phyloP scores from a whole-genome alignment of 2,797 vertebrate genomes.

The Choloepus didactylus region DNA sequence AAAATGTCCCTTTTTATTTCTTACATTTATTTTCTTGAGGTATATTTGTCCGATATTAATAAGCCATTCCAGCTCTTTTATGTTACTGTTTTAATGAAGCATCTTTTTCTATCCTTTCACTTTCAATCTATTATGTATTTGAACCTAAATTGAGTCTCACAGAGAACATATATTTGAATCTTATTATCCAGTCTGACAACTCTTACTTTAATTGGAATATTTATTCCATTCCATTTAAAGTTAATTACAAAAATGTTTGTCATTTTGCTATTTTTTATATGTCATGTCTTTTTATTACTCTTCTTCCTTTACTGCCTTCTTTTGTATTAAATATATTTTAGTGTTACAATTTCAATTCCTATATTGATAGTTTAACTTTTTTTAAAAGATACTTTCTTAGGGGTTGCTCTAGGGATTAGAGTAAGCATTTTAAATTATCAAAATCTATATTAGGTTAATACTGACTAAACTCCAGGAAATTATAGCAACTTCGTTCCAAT shows the following conservation, averaged over 20 bases:
- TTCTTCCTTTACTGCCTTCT: background rate
- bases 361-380: constrained; percentile 9
- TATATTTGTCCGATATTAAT: background rate
- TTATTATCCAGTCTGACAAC: background rate
- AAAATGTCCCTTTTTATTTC: background rate
- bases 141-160: background rate
- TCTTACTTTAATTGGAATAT: background rate
- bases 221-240: background rate
- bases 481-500: background rate
- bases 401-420: background rate
- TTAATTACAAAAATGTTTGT: background rate
- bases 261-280: background rate
- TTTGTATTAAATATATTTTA: constrained; percentile 1
- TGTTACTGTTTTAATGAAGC: background rate
- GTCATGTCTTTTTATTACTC: background rate
- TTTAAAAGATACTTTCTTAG: constrained; percentile 26
- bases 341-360: background rate
- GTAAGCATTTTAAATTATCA: background rate
- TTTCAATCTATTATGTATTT: constrained; percentile 15
- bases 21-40: background rate
- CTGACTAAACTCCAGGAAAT: constrained; percentile 11
- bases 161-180: background rate
- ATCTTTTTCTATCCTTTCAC: background rate
- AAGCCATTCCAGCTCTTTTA: background rate
- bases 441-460: background rate